phyloP scores from a whole-genome alignment of 2,888 invertebrate species.

The Pocota personata region DNA sequence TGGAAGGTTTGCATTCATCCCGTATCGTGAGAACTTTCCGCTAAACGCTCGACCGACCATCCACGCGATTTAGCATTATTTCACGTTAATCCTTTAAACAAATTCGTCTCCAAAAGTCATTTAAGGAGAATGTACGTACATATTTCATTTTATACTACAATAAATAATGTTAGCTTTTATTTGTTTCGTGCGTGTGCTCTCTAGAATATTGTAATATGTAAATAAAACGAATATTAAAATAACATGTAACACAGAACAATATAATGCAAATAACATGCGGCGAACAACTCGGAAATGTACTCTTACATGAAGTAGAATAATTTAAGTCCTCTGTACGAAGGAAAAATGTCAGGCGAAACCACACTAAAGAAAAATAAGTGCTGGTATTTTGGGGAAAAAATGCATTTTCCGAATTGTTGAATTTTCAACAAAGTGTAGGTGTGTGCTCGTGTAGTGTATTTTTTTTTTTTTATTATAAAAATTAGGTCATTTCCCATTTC shows the following conservation, averaged over 20 bases:
- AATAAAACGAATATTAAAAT: background rate
- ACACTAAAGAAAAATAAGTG: too few species aligned
- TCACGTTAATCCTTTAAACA: too few species aligned
- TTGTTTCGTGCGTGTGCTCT: background rate
- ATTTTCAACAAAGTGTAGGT: background rate
- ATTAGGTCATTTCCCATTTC: constrained; percentile 27
- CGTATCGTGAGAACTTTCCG: too few species aligned
- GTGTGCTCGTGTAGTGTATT: background rate
- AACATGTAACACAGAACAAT: background rate
- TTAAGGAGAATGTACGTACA: too few species aligned
- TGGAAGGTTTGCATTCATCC: too few species aligned
- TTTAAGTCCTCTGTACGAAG: background rate
- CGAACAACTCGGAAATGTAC: background rate
- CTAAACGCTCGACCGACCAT: too few species aligned
- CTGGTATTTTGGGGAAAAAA: background rate
- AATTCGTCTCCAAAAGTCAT: too few species aligned
- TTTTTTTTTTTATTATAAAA: background rate
- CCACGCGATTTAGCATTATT: too few species aligned
- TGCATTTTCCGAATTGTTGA: background rate
- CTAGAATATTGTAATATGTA: background rate
- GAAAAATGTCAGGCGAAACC: background rate
- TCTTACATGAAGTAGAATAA: background rate
- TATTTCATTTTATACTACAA: too few species aligned
- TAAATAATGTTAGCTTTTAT: background rate
- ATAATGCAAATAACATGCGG: background rate